Conservation (phyloP, 2,888 invertebrate genomes). For the Nephrocerus scutellatus region DNA sequence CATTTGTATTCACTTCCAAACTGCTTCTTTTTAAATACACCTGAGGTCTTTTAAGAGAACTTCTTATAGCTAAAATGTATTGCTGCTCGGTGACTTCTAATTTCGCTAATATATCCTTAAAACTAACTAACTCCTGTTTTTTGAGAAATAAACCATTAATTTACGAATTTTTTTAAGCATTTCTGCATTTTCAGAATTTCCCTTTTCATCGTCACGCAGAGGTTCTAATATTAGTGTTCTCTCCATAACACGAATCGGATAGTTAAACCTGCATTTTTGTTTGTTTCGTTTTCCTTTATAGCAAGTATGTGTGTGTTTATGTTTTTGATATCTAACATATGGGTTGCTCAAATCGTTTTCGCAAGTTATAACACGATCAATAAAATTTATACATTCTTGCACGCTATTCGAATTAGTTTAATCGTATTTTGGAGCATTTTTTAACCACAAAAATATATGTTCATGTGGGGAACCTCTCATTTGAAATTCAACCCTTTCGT, state of each 20-base stretch:
- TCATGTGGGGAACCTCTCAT: slow-evolving; percentile 24
- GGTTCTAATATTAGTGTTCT: slow-evolving; percentile 6
- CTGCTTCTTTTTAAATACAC: slow-evolving; percentile 23
- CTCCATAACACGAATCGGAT: slow-evolving; percentile 17
- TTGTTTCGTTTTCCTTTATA: slow-evolving; percentile 21
- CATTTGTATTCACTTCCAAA: slow-evolving; percentile 22
- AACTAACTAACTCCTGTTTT: neutral
- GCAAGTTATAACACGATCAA: slow-evolving; percentile 23
- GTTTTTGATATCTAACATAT: slow-evolving; percentile 19
- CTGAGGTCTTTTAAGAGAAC: slow-evolving; percentile 14
- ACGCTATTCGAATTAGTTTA: neutral
- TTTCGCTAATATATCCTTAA: slow-evolving; percentile 1
- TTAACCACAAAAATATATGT: slow-evolving; percentile 19
- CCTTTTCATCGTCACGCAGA: neutral
- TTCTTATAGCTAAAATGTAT: slow-evolving; percentile 11
- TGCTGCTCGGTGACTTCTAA: slow-evolving; percentile 13
- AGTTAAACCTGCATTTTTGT: slow-evolving; percentile 19
- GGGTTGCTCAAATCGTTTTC: slow-evolving; percentile 21
- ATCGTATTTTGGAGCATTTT: slow-evolving; percentile 15
- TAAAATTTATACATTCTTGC: slow-evolving; percentile 13
- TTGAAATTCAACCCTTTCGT: slow-evolving; percentile 27
- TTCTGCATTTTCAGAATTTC: slow-evolving; percentile 1
- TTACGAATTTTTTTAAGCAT: neutral
- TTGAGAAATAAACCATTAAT: neutral
- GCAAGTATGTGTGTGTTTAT: slow-evolving; percentile 23